Conservation (phyloP, 1,140 invertebrate species). For the Zaprionus ghesquierei region DNA sequence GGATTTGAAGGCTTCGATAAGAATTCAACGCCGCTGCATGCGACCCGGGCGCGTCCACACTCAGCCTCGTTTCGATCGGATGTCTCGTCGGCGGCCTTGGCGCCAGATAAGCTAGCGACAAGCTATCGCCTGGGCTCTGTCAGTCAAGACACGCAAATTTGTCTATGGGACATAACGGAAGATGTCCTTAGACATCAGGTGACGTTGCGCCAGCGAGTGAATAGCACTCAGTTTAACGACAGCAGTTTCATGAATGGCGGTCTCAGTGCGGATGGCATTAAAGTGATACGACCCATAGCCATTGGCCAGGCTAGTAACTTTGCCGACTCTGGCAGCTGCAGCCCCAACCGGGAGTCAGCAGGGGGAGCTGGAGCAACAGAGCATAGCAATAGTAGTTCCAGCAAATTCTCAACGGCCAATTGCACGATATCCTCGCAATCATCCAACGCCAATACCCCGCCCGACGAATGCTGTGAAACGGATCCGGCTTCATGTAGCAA, state of each 20-base stretch:
- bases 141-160: constrained; percentile 98
- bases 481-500: constrained; percentile 37
- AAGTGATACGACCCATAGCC: constrained; percentile 73
- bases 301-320: constrained; percentile 60
- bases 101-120: constrained; percentile 84
- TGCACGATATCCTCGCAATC: constrained; percentile 82
- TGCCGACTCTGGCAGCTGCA: constrained; percentile 59
- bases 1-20: constrained; percentile 83
- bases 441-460: constrained; percentile 70
- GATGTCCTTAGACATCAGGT: constrained; percentile 91
- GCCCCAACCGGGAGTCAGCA: constrained; percentile 55
- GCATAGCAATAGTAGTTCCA: constrained; percentile 81
- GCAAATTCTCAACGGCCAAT: constrained; percentile 82
- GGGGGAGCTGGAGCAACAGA: constrained; percentile 41
- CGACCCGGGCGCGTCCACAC: constrained; percentile 82
- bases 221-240: constrained; percentile 65
- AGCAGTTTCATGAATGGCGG: constrained; percentile 71
- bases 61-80: constrained; percentile 84
- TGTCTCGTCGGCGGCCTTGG: constrained; percentile 66
- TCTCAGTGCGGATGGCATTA: constrained; percentile 67
- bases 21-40: constrained; percentile 73
- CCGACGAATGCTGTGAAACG: constrained; percentile 59
- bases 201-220: constrained; percentile 72
- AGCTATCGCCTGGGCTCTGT: constrained; percentile 97
- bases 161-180: constrained; percentile 99